phyloP scores from a whole-genome alignment of 2,888 invertebrate species.

The Limnephilus auricula region DNA sequence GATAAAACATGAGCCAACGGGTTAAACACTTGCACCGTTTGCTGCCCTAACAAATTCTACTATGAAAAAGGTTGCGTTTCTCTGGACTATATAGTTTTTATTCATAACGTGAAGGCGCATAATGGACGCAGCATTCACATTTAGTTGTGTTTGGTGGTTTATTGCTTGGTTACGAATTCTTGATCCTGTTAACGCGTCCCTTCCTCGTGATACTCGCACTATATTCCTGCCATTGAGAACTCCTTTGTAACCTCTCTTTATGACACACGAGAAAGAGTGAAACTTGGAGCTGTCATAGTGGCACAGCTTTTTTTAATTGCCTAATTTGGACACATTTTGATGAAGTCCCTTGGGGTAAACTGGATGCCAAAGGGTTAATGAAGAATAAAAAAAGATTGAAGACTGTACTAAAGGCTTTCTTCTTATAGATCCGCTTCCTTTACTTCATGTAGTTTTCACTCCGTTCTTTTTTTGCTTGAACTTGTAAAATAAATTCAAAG shows the following conservation, averaged over 20 bases:
- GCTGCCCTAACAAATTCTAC: not conserved
- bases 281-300: not conserved
- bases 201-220: not conserved
- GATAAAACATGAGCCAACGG: not conserved
- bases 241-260: not conserved
- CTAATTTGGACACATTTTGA: not conserved
- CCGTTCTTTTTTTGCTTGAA: not conserved
- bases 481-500: not conserved
- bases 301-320: not conserved
- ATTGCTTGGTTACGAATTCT: not conserved
- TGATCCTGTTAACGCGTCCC: not conserved
- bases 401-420: no score
- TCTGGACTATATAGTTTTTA: not conserved
- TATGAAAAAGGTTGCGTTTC: not conserved
- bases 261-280: not conserved
- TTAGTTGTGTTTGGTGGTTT: constrained; percentile 4
- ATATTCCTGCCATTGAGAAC: not conserved
- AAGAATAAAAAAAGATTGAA: not conserved
- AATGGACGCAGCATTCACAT: not conserved
- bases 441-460: not conserved
- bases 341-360: not conserved
- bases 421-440: not conserved
- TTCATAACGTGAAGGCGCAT: not conserved
- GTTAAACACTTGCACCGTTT: not conserved
- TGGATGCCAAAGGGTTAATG: not conserved